Percentiles rank a stretch among this genome's conserved stretches.
Conservation (phyloP, 2,113 vertebrate genomes). For the Pelecanus crispus region DNA sequence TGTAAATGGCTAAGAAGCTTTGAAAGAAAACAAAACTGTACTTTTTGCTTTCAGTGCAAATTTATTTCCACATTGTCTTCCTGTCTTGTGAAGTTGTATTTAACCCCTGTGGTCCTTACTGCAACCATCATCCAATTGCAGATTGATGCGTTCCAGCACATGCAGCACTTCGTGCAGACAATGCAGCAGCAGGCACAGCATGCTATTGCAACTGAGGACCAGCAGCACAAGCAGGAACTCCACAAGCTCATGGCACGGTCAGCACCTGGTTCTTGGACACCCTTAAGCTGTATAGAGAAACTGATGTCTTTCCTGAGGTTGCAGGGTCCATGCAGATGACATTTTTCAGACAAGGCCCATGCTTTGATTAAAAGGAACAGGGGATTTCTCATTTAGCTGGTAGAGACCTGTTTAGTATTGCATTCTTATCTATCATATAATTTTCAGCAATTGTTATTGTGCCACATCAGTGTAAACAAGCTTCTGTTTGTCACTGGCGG, state of each 20-base stretch:
- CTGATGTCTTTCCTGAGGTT: background rate
- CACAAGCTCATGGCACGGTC: slow-evolving; percentile 99
- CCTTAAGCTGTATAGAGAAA: background rate
- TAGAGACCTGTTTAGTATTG: background rate
- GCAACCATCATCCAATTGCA: slow-evolving; percentile 36
- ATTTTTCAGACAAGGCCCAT: background rate
- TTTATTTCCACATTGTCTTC: background rate
- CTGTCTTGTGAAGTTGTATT: background rate
- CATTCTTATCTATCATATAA: background rate
- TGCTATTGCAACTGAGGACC: slow-evolving; percentile 89
- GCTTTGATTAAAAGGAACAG: background rate
- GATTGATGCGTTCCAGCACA: slow-evolving; percentile 98
- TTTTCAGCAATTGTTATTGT: background rate
- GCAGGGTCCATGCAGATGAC: background rate
- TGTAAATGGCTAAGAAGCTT: background rate
- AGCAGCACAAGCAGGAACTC: slow-evolving; percentile 94
- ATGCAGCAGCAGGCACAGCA: slow-evolving; percentile 96
- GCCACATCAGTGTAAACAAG: background rate
- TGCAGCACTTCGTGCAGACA: slow-evolving; percentile 97
- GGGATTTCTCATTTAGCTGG: background rate
- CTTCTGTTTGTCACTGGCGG: background rate
- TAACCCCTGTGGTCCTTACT: background rate
- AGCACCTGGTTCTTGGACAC: background rate
- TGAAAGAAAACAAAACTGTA: background rate
- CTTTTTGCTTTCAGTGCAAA: background rate